These are phyloP conservation scores for Noctilio leporinus DNA, from an alignment of 2,113 vertebrate genomes.

Conservation along the genomic window DNA sequence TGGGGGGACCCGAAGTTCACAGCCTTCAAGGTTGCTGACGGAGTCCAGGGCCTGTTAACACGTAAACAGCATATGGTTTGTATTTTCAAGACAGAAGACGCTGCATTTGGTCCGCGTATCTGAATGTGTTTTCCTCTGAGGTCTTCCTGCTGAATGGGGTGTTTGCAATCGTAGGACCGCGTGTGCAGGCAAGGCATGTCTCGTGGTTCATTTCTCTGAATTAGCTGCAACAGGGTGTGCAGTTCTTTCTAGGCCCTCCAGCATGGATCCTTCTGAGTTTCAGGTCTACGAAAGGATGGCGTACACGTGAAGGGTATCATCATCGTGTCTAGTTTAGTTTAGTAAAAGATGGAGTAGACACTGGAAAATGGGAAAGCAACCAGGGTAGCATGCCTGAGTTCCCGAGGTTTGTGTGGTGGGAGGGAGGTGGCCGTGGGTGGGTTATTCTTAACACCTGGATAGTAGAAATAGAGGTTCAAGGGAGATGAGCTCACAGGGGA, in stretches of 20 bases:
- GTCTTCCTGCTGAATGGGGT: not conserved
- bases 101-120: not conserved
- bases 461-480: not conserved
- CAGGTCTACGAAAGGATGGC: not conserved
- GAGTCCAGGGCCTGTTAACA: slow-evolving; percentile 23
- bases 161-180: not conserved
- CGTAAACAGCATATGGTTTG: slow-evolving; percentile 43
- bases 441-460: not conserved
- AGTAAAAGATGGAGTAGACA: not conserved
- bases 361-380: not conserved
- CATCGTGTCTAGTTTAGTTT: not conserved
- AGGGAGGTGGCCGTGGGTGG: not conserved
- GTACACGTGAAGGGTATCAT: not conserved
- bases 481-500: not conserved
- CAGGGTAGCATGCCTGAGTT: not conserved
- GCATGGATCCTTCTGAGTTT: not conserved
- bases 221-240: not conserved
- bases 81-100: slow-evolving; percentile 36
- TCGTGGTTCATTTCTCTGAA: not conserved
- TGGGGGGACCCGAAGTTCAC: not conserved
- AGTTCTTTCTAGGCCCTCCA: not conserved
- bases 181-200: not conserved
- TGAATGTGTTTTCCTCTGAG: not conserved
- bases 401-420: not conserved
- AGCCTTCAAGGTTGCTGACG: not conserved